Percentiles rank a stretch among this genome's conserved stretches.
phyloP scores from a whole-genome alignment of 2,888 invertebrate genomes.

The Sacculina carcini region DNA sequence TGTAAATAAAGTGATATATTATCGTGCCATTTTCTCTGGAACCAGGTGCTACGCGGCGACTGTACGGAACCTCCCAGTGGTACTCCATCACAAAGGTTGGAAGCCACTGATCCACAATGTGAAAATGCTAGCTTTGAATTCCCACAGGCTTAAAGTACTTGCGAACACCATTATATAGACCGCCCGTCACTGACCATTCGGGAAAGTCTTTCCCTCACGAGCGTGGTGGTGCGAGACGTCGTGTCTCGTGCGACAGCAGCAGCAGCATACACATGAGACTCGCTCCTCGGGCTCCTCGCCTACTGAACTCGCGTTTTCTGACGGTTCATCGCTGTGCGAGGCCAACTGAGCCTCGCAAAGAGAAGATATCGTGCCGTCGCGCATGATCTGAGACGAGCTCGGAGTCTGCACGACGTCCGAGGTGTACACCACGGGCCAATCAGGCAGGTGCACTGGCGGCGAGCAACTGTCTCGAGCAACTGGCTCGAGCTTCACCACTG shows the following conservation, averaged over 20 bases:
- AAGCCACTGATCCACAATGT: no score
- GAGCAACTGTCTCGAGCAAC: no score
- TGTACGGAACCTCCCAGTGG: no score
- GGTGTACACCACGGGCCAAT: background rate
- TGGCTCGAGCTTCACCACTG: background rate
- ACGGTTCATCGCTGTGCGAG: background rate
- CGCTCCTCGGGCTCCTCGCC: background rate
- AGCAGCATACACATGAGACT: background rate
- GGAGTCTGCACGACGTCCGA: background rate
- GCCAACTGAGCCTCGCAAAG: background rate
- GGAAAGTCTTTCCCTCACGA: background rate
- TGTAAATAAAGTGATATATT: no score
- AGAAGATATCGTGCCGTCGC: background rate
- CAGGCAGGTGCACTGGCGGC: background rate
- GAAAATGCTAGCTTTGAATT: no score
- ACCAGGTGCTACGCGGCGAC: no score
- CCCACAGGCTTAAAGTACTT: no score
- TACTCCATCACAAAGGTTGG: no score
- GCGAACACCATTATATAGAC: no score
- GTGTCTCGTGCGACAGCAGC: background rate
- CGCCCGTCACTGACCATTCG: background rate
- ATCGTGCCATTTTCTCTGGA: no score
- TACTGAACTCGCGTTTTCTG: background rate
- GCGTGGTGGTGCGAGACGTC: no score
- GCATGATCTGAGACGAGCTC: background rate